Percentiles rank a stretch among this genome's conserved stretches.
These are phyloP conservation scores for Andrena dorsata DNA, from an alignment of 2,888 invertebrate species.

Conservation along the genomic window DNA sequence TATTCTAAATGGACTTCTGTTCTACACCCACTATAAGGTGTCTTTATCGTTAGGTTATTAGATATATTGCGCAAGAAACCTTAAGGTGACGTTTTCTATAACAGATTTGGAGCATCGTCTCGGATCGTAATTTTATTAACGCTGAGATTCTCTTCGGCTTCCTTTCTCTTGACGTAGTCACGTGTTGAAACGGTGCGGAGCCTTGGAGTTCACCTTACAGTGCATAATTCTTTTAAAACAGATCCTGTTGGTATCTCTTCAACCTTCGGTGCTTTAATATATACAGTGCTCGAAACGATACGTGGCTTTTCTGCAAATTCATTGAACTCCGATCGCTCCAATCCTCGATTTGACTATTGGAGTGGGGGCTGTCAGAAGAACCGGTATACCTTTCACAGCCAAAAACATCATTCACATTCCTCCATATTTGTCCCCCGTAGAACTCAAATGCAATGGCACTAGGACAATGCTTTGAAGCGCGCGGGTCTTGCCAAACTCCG, in stretches of 20 bases:
- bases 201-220: not conserved
- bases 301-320: not conserved
- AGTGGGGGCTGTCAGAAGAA: not conserved
- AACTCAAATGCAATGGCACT: not conserved
- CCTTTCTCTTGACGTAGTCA: not conserved
- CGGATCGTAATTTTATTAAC: too few relatives aligned
- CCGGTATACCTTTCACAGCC: not conserved
- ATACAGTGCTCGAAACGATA: not conserved
- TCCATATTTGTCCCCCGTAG: not conserved
- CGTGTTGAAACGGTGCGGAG: conserved; percentile 5
- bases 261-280: not conserved
- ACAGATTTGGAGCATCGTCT: too few relatives aligned
- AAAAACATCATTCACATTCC: not conserved
- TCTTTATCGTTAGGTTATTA: too few relatives aligned
- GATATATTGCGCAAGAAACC: too few relatives aligned
- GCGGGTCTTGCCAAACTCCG: conserved; percentile 45
- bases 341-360: not conserved
- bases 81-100: too few relatives aligned
- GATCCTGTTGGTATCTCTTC: not conserved
- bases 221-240: not conserved
- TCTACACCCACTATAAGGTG: not conserved
- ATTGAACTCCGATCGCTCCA: not conserved
- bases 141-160: not conserved
- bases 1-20: not conserved
- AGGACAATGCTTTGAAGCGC: conserved; percentile 30